A percentile compares a stretch with the other conserved stretches of the same genome.
Conservation (phyloP, 2,113 vertebrate species). For the Neomonachus schauinslandi region DNA sequence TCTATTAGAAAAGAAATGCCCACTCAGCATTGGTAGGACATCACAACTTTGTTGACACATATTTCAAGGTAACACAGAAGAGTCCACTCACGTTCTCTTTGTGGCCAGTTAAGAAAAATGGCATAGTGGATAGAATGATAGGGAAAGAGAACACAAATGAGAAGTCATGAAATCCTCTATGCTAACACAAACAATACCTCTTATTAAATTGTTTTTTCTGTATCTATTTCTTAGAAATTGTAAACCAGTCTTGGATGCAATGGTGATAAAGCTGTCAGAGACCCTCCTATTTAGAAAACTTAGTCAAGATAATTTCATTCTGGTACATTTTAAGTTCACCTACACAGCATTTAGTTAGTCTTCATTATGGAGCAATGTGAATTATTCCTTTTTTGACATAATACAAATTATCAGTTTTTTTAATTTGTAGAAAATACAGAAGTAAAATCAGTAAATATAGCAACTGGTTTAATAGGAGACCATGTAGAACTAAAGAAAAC, state of each 20-base stretch:
- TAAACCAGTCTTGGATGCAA: neutral
- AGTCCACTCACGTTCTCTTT: neutral
- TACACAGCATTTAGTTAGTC: neutral
- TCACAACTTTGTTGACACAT: conserved; percentile 63
- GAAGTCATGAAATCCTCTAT: neutral
- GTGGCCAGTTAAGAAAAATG: conserved; percentile 45
- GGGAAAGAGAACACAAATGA: conserved; percentile 53
- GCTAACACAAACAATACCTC: neutral
- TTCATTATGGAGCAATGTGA: neutral
- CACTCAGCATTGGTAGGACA: conserved; percentile 54
- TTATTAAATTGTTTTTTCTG: neutral
- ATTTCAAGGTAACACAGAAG: conserved; percentile 56
- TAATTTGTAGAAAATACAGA: neutral
- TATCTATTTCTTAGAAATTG: neutral
- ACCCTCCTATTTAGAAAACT: neutral
- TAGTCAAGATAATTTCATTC: neutral
- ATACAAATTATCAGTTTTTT: neutral
- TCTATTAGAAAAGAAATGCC: conserved; percentile 51
- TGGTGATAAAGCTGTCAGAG: neutral
- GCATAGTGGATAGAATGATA: neutral
- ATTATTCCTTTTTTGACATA: neutral
- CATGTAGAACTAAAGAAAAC: neutral
- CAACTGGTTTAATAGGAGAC: neutral
- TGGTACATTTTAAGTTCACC: neutral
- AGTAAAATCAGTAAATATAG: neutral